Conservation (phyloP, 2,888 invertebrate genomes). For the Callyntrura sp. region DNA sequence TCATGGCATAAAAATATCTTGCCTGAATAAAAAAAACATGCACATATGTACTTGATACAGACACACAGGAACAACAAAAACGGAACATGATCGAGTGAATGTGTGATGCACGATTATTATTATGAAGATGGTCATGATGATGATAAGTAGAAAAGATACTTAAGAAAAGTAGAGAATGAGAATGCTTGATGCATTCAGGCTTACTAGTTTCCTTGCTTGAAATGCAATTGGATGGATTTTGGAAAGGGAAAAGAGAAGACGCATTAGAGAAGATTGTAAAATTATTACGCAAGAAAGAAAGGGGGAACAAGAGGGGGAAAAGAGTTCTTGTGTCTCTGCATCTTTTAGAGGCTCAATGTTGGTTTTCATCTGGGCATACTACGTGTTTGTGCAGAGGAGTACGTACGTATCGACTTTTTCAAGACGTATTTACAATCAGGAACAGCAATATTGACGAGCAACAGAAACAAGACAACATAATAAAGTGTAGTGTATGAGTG, state of each 20-base stretch:
- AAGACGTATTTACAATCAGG: conserved; percentile 35
- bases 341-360: not conserved
- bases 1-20: conserved; percentile 1
- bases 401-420: conserved; percentile 16
- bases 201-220: not conserved
- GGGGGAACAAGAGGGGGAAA: conserved; percentile 22
- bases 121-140: conserved; percentile 10
- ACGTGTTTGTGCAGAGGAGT: not conserved
- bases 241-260: conserved; percentile 12
- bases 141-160: conserved; percentile 24
- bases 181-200: conserved; percentile 21
- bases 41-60: not conserved
- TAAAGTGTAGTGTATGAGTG: not conserved
- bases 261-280: conserved; percentile 73
- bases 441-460: not conserved
- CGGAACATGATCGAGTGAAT: conserved; percentile 38
- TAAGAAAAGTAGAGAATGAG: not conserved
- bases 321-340: too few species aligned
- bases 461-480: not conserved
- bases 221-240: not conserved
- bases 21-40: not conserved
- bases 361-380: not conserved
- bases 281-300: conserved; percentile 65
- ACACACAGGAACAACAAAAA: conserved; percentile 24
- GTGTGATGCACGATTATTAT: conserved; percentile 57